Evolutionary conservation across 1,140 invertebrate genomes (phyloP).

Genomic region (Drosophila athabasca): DNA sequence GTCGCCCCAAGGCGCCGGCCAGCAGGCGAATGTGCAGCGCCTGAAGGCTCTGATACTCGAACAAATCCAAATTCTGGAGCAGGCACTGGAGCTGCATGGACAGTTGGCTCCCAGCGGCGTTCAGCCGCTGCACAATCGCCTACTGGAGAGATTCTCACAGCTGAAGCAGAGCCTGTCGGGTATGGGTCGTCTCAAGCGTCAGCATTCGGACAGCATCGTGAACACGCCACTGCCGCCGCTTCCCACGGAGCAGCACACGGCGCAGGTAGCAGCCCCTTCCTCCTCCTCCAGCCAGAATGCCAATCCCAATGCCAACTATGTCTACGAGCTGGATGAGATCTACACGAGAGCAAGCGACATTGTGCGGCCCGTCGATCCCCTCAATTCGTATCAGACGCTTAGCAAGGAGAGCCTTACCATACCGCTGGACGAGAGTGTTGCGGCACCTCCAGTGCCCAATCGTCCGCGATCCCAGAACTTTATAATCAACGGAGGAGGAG

Average conservation of each 20-base stretch:
- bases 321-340: constrained; percentile 87
- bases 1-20: constrained; percentile 88
- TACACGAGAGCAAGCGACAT: constrained; percentile 86
- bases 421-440: constrained; percentile 33
- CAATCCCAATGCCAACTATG: constrained; percentile 67
- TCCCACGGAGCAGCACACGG: constrained; percentile 85
- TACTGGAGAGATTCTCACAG: constrained; percentile 93
- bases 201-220: constrained; percentile 90
- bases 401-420: constrained; percentile 77
- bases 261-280: constrained; percentile 81
- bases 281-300: constrained; percentile 81
- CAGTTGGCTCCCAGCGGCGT: constrained; percentile 92
- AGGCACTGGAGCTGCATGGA: constrained; percentile 91
- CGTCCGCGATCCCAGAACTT: constrained; percentile 79
- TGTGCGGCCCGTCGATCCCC: constrained; percentile 64
- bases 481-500: constrained; percentile 36
- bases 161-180: constrained; percentile 89
- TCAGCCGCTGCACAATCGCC: constrained; percentile 92
- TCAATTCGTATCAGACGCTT: constrained; percentile 75
- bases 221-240: constrained; percentile 90
- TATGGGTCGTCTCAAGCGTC: constrained; percentile 86
- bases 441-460: constrained; percentile 75
- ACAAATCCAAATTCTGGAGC: constrained; percentile 91
- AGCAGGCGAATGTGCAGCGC: constrained; percentile 89
- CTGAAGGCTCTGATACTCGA: constrained; percentile 90